Evolutionary conservation across 2,797 vertebrate species (phyloP).

Genomic region (Rhinatrema bivittatum): DNA sequence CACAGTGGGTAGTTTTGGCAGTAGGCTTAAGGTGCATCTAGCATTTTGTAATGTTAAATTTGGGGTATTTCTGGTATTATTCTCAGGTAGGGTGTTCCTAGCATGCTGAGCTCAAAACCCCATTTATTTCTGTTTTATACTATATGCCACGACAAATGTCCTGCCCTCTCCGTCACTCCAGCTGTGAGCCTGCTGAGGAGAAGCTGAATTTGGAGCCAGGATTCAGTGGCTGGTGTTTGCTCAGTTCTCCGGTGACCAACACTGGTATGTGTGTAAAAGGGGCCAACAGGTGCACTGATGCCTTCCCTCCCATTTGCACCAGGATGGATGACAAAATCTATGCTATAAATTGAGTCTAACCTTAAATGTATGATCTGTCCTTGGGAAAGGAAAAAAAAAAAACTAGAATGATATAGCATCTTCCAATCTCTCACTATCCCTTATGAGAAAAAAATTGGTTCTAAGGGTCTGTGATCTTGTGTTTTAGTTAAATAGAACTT

Average conservation of each 20-base stretch:
- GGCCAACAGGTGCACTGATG: conserved; percentile 40
- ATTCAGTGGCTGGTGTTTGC: conserved; percentile 37
- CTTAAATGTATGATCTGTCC: conserved; percentile 74
- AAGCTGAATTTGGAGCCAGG: conserved; percentile 37
- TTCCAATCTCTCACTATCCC: conserved; percentile 67
- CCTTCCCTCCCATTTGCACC: conserved; percentile 53
- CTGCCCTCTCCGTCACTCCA: conserved; percentile 16
- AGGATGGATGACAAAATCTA: conserved; percentile 40
- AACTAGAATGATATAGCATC: conserved; percentile 46
- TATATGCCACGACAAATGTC: too few species aligned
- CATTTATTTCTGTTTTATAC: too few species aligned
- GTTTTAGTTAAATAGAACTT: conserved; percentile 83
- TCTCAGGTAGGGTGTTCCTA: too few species aligned
- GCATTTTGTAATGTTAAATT: too few species aligned
- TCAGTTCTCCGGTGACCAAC: conserved; percentile 50
- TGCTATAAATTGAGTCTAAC: conserved; percentile 64
- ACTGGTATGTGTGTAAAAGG: too few species aligned
- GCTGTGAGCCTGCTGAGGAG: conserved; percentile 35
- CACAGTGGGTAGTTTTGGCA: too few species aligned
- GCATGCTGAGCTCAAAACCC: too few species aligned
- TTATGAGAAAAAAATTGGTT: conserved; percentile 75
- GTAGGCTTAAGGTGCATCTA: too few species aligned
- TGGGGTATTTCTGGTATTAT: too few species aligned
- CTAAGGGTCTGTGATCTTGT: conserved; percentile 85
- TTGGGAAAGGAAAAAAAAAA: conserved; percentile 36